These are phyloP conservation scores for Ptychodera flava DNA, from an alignment of 35 echinoderm and acorn worm genomes.

Conservation along the genomic window DNA sequence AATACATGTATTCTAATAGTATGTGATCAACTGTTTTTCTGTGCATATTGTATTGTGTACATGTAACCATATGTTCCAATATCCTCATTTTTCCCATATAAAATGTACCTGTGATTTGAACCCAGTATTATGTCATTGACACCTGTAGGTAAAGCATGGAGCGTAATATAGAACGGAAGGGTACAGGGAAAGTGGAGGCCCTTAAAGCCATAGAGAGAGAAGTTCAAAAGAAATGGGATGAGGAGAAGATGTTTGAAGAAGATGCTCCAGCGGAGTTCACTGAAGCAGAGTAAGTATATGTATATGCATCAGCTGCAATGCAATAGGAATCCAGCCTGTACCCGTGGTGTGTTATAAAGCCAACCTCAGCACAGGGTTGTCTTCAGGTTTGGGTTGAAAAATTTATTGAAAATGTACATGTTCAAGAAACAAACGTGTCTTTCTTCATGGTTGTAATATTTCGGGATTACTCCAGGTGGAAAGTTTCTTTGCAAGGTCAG, in stretches of 20 bases:
- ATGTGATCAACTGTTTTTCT: too few relatives aligned
- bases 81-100: too few relatives aligned
- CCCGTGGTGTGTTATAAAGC: neutral
- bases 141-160: slow-evolving; percentile 27
- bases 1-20: too few relatives aligned
- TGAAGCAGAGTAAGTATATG: slow-evolving; percentile 23
- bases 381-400: neutral
- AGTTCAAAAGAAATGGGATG: slow-evolving; percentile 72
- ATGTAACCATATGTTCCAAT: too few relatives aligned
- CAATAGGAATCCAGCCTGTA: neutral
- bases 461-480: too few relatives aligned
- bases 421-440: too few relatives aligned
- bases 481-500: too few relatives aligned
- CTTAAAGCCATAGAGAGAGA: slow-evolving; percentile 72
- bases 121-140: too few relatives aligned
- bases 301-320: neutral
- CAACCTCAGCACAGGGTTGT: neutral
- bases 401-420: too few relatives aligned
- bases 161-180: slow-evolving; percentile 61
- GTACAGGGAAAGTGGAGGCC: slow-evolving; percentile 67
- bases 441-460: too few relatives aligned
- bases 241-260: slow-evolving; percentile 87
- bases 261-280: slow-evolving; percentile 73
- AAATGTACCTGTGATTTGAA: too few relatives aligned
- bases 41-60: too few relatives aligned